Percentiles rank a stretch among this genome's conserved stretches.
Conservation (phyloP, 64 coral and sea anemone species). For the Acropora yongei region DNA sequence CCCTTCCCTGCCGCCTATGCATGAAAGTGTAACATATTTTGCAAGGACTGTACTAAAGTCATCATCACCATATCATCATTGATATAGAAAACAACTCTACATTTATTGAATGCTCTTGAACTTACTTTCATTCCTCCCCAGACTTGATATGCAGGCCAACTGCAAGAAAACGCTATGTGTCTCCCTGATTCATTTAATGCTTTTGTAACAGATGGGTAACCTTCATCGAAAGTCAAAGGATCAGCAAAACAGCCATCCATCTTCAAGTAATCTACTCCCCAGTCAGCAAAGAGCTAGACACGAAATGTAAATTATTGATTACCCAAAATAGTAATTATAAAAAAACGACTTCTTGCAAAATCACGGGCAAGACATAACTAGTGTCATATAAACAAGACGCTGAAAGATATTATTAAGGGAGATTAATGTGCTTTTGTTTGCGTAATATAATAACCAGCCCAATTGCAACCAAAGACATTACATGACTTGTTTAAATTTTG, state of each 20-base stretch:
- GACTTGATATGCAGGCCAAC: slow-evolving; percentile 91
- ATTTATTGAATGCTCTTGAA: background rate
- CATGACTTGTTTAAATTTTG: too few relatives aligned
- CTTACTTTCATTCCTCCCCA: slow-evolving; percentile 61
- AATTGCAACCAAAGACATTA: too few relatives aligned
- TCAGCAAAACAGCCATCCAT: slow-evolving; percentile 91
- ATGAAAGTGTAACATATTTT: too few relatives aligned
- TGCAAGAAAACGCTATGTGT: slow-evolving; percentile 93
- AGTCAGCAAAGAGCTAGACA: slow-evolving; percentile 88
- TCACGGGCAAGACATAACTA: too few relatives aligned
- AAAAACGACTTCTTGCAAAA: background rate
- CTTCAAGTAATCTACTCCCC: slow-evolving; percentile 96
- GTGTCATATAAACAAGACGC: too few relatives aligned
- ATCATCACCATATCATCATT: too few relatives aligned
- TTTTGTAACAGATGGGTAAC: slow-evolving; percentile 82
- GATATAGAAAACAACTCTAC: too few relatives aligned
- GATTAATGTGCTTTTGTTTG: background rate
- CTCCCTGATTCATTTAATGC: slow-evolving; percentile 80
- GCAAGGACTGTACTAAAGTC: too few relatives aligned
- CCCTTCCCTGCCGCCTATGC: too few relatives aligned
- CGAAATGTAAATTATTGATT: background rate
- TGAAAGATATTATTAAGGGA: background rate
- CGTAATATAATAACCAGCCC: too few relatives aligned
- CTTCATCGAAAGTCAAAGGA: slow-evolving; percentile 64
- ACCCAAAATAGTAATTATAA: too few relatives aligned